These are phyloP conservation scores for Dicrostonyx torquatus DNA, from an alignment of 2,797 vertebrate genomes.

Conservation along the genomic window DNA sequence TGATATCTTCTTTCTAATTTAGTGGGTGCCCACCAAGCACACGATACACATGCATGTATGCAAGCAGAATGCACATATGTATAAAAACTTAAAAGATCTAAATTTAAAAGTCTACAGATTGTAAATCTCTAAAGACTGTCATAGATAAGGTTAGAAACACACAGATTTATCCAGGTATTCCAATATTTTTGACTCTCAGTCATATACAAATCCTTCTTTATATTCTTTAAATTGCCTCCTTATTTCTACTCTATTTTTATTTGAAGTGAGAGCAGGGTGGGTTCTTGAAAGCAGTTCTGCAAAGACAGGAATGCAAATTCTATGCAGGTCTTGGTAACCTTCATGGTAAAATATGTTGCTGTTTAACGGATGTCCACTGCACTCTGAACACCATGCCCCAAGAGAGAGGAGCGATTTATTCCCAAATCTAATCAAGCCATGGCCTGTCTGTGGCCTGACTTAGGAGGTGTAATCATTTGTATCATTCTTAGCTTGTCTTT, in stretches of 20 bases:
- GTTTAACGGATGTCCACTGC: slow-evolving; percentile 54
- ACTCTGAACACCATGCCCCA: slow-evolving; percentile 43
- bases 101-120: not conserved
- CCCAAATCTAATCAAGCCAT: slow-evolving; percentile 75
- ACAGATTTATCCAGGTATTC: not conserved
- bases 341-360: slow-evolving; percentile 40
- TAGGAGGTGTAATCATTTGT: slow-evolving; percentile 71
- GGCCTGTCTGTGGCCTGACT: slow-evolving; percentile 65
- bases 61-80: not conserved
- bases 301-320: slow-evolving; percentile 60
- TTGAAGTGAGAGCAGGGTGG: not conserved
- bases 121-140: not conserved
- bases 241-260: not conserved
- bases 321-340: slow-evolving; percentile 7
- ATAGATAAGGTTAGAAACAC: not conserved
- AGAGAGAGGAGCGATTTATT: slow-evolving; percentile 53
- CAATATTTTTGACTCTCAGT: not conserved
- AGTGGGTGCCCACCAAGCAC: not conserved
- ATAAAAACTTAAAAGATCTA: not conserved
- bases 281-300: slow-evolving; percentile 29
- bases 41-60: not conserved
- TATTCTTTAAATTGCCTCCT: slow-evolving; percentile 28
- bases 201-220: not conserved
- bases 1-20: not conserved
- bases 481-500: slow-evolving; percentile 75